phyloP scores from a whole-genome alignment of 2,113 vertebrate genomes.

The Murina feae region DNA sequence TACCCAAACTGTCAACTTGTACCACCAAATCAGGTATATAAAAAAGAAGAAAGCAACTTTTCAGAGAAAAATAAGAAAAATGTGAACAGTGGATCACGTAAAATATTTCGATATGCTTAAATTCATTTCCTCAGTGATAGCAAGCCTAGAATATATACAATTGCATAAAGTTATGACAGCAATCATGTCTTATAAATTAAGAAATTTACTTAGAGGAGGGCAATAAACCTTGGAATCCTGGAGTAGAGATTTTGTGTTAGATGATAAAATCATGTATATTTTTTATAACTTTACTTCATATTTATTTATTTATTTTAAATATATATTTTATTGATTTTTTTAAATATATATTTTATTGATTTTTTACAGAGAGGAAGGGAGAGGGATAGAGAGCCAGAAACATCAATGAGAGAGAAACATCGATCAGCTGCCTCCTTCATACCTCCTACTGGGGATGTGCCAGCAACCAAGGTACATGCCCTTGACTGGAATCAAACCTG shows the following conservation, averaged over 20 bases:
- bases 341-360: no score
- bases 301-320: no score
- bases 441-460: no score
- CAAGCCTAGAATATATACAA: background rate
- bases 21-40: conserved; percentile 38
- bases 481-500: no score
- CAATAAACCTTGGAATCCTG: background rate
- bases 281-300: background rate
- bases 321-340: no score
- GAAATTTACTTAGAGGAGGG: background rate
- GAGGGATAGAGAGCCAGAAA: no score
- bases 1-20: conserved; percentile 47
- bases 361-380: no score
- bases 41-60: conserved; percentile 10
- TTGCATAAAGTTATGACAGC: background rate
- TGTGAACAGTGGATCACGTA: conserved; percentile 3
- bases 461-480: no score
- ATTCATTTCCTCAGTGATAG: background rate
- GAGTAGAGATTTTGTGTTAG: background rate
- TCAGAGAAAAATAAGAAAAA: background rate
- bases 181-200: conserved; percentile 15
- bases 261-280: background rate
- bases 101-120: background rate
- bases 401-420: no score
- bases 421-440: no score